Conservation (phyloP, 1,140 invertebrate species). For the Drosophila murphyi region DNA sequence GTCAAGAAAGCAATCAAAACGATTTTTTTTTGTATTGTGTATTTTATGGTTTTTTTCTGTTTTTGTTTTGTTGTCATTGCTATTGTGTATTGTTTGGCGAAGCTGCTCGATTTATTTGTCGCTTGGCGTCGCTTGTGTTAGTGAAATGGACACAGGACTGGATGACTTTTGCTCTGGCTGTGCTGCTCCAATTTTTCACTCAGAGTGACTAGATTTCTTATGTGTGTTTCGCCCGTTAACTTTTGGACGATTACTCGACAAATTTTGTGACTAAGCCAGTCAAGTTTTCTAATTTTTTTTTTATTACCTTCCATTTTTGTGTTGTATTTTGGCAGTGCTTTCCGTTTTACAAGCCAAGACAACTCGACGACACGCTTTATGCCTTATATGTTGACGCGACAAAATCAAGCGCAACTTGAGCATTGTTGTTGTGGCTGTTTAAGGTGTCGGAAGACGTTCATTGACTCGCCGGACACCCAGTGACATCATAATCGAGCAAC, state of each 20-base stretch:
- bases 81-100: constrained; percentile 18
- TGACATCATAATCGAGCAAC: constrained; percentile 67
- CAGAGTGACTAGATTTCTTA: background rate
- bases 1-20: constrained; percentile 68
- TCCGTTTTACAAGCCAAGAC: constrained; percentile 59
- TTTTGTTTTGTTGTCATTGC: constrained; percentile 22
- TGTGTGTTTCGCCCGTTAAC: constrained; percentile 27
- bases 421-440: constrained; percentile 41
- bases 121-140: constrained; percentile 32
- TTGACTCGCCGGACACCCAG: constrained; percentile 57
- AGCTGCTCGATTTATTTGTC: constrained; percentile 27
- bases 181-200: constrained; percentile 27
- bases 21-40: constrained; percentile 66
- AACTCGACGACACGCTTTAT: constrained; percentile 57
- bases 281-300: constrained; percentile 19
- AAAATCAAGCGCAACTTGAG: constrained; percentile 47
- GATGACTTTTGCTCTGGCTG: constrained; percentile 13
- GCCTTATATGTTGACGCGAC: constrained; percentile 55
- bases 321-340: constrained; percentile 37
- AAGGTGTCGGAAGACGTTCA: constrained; percentile 76
- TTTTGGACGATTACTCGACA: constrained; percentile 39
- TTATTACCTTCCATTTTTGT: constrained; percentile 30
- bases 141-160: constrained; percentile 22
- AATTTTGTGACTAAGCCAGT: constrained; percentile 28
- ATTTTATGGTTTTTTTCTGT: constrained; percentile 56